Evolutionary conservation across 2,113 vertebrate species (phyloP), one percentile per base, ranked within the genome.

Genomic region (Mustela nigripes): DNA sequence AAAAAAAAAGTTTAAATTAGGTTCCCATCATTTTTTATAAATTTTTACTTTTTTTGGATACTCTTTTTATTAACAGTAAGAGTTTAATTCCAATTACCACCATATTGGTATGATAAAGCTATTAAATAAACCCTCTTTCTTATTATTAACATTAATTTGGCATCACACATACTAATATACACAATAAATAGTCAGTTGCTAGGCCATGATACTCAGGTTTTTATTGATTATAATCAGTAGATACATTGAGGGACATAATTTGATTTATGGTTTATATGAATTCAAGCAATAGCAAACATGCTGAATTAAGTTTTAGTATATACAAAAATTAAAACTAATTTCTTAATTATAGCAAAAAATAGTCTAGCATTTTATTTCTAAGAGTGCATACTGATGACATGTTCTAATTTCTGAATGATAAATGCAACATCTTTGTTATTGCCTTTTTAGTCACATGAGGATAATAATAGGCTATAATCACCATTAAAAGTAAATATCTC

Each of bases 401-500:
- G 3, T 50, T 73, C 69, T 53, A 19, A 45, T 69, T 79, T 95
- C n/a, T 85, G 76, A 84, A 73, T 78, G 48, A 36, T 85, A 97
- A 92, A 19, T n/a, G 9, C 0, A 26, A 45, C 53, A 76, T 91
- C 92, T 1, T 2, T 62, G 10, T 89, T 97, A 76, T 60, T 87
- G 89, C n/a, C 39, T 79, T 69, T 83, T 69, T 26, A 83, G 21
- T 92, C 5, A 48, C n/a, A 63, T 93, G 62, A 60, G 90, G 24
- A n/a, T 62, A 90, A 94, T 39, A 69, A 91, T 15, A 50, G 7
- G 1, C 42, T 98, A 15, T 67, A 97, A 83, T 94, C 14, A 71
- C 53, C 58, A 88, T 86, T 79, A 95, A 96, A 97, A 88, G 93
- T 62, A 97, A 97, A 91, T 79, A 94, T n/a, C 45, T 79, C 19